Base-by-base conservation (phyloP, 2,888 invertebrate species). In the Zootermopsis nevadensis region DNA sequence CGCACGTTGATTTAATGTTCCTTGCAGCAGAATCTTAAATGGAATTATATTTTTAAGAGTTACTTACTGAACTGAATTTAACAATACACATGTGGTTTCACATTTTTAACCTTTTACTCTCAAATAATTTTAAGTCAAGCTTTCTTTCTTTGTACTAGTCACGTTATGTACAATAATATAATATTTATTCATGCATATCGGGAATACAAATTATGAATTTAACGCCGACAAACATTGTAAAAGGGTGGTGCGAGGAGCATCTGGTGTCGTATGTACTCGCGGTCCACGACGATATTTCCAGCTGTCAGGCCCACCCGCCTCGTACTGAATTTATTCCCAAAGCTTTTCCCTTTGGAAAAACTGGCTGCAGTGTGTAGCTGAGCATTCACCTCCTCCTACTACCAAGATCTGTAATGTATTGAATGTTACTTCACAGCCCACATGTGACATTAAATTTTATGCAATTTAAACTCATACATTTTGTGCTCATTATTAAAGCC, bases 101-200 rank as follows among this genome's bases (percentile, higher is more conserved):
- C 31, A 2, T 69, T n/a, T 69, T 69, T 30, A 12, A 69, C 69
- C 30, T 69, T 27, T 69, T 30, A 69, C 31, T 27, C 27, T 27
- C 69, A 19, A n/a, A 12, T 69, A 30, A 69, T 69, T 30, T 69
- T 30, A 69, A 69, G 69, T 35, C 72, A 35, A 24, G 31, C 72
- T 72, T 72, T 72, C 72, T 35, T 72, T 35, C 35, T 3, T 1
- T 35, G 33, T 35, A 24, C 72, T 72, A 72, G 72, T 72, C 72
- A 72, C 72, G 35, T 72, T 0, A 33, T 35, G 19, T 72, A 72
- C n/a, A 35, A 72, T 72, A 24, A 22, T 35, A 35, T 35, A 72
- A 72, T 72, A 72, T 72, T 72, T 72, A 72, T 72, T 72, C 72
- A 22, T 35, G 35, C 22, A 72, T 35, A 24, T 72, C 72, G 35